phyloP scores from a whole-genome alignment of 2,888 invertebrate species.

The Osmoderma eremita region DNA sequence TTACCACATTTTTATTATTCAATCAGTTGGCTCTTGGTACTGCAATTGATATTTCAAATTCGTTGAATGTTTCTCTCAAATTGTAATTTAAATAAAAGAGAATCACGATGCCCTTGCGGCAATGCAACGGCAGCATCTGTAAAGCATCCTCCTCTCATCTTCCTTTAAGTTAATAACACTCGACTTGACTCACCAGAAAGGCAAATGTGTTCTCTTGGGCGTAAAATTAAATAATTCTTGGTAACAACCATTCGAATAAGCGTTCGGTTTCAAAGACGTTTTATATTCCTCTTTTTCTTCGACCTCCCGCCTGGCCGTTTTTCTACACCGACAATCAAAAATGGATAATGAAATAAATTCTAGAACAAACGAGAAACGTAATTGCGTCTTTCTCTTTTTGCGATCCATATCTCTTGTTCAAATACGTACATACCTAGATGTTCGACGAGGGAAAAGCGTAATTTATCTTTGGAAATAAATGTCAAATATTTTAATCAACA shows the following conservation, averaged over 20 bases:
- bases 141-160: slow-evolving; percentile 32
- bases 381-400: slow-evolving; percentile 22
- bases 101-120: slow-evolving; percentile 22
- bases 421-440: slow-evolving; percentile 1
- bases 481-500: slow-evolving; percentile 32
- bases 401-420: background rate
- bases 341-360: slow-evolving; percentile 35
- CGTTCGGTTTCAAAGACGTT: slow-evolving; percentile 34
- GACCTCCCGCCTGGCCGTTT: slow-evolving; percentile 6
- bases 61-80: background rate
- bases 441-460: slow-evolving; percentile 12
- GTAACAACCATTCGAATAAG: slow-evolving; percentile 37
- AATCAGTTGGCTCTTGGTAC: background rate
- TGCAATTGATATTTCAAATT: slow-evolving; percentile 4
- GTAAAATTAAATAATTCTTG: slow-evolving; percentile 63
- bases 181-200: slow-evolving; percentile 59
- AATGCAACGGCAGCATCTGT: slow-evolving; percentile 27
- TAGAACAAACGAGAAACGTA: slow-evolving; percentile 31
- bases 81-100: slow-evolving; percentile 14
- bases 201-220: slow-evolving; percentile 61
- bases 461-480: slow-evolving; percentile 22
- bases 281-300: slow-evolving; percentile 15
- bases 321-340: slow-evolving; percentile 24
- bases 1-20: background rate
- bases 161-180: slow-evolving; percentile 55